Evolutionary conservation across 2,888 invertebrate species (phyloP).

Genomic region (Drosophila merina): DNA sequence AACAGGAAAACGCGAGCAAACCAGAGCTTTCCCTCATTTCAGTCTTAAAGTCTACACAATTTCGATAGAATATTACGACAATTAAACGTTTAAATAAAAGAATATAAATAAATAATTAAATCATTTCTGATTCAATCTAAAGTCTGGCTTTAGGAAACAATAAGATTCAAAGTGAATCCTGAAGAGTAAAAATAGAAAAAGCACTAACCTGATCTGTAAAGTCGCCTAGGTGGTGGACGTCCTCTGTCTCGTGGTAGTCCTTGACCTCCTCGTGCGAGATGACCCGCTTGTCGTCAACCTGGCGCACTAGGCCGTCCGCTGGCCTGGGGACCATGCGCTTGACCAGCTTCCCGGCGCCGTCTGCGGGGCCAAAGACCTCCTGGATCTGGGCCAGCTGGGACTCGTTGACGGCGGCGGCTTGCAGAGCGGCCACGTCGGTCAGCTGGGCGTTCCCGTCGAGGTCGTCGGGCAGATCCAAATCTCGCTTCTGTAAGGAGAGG

Average conservation of each 20-base stretch:
- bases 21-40: neutral
- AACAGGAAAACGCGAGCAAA: constrained; percentile 12
- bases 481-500: constrained; percentile 72
- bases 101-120: too few relatives aligned
- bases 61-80: too few relatives aligned
- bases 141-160: too few relatives aligned
- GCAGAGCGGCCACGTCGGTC: constrained; percentile 61
- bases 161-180: too few relatives aligned
- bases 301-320: constrained; percentile 90
- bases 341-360: constrained; percentile 74
- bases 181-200: neutral
- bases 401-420: constrained; percentile 63
- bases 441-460: constrained; percentile 63
- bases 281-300: constrained; percentile 91
- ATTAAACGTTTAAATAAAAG: too few relatives aligned
- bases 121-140: too few relatives aligned
- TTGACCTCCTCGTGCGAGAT: constrained; percentile 93
- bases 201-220: constrained; percentile 92
- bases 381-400: constrained; percentile 62
- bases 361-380: constrained; percentile 63
- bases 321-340: constrained; percentile 87
- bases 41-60: neutral
- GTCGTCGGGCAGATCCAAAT: constrained; percentile 79
- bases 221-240: constrained; percentile 92
- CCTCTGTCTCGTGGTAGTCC: constrained; percentile 92